Evolutionary conservation across 2,888 invertebrate species (phyloP), one percentile per base, ranked within the genome.

Genomic region (Drosophila flavopinicola): DNA sequence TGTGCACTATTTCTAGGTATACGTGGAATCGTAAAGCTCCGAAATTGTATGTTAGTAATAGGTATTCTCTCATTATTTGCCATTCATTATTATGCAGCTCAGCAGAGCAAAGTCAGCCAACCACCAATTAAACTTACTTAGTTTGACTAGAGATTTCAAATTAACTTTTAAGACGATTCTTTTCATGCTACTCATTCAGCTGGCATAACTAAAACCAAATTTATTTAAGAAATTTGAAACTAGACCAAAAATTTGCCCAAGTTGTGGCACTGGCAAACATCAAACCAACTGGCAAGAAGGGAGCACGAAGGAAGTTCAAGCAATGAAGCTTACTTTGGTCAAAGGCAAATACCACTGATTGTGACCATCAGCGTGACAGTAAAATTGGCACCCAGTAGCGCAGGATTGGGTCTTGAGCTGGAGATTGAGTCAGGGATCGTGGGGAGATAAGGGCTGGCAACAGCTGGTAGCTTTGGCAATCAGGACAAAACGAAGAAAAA

Each of bases 291-390:
- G 20, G 20, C 20, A 20, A 20, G 20, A 20, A 3, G 24, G 30
- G 24, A 30, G 44, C 52, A 37, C 27, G 47, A 51, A 59, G 57
- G 52, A 63, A 65, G 61, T 63, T 64, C 49, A 75, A 78, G 69
- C 73, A 82, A 82, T 66, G 70, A 66, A 76, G 69, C 77, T 70
- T 59, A 61, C 52, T 68, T 57, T 79, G 79, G 83, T 74, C 75
- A 83, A 85, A 75, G 71, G 72, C 79, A 85, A 83, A 83, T 77
- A 75, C 75, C 83, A 77, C 83, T 85, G 83, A 83, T 83, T 83
- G 83, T 77, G 79, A 83, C 83, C 85, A 82, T 82, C 82, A 82
- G 82, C 69, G 78, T 78, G 78, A 69, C 80, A 73, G 72, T 75
- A 70, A 80, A 80, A 80, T 80, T 78, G 80, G 78, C 70, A 71